Evolutionary conservation across 2,113 vertebrate species (phyloP).

Genomic region (Microcebus griseorufus): DNA sequence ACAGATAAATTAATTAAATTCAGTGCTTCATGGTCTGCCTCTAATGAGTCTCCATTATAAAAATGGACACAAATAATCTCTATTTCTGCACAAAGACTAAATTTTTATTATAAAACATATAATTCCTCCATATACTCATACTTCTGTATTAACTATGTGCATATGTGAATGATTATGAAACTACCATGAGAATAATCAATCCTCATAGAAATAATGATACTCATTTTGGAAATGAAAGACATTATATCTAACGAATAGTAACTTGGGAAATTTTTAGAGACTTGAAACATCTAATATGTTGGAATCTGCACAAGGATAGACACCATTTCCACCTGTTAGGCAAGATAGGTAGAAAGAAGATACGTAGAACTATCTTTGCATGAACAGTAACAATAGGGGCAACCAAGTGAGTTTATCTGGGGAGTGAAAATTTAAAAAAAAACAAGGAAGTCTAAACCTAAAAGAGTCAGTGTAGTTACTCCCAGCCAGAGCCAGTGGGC

Average conservation of each 20-base stretch:
- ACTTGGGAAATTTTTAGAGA: not conserved
- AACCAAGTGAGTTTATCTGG: not conserved
- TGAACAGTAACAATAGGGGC: not conserved
- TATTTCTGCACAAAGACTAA: not conserved
- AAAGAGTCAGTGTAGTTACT: not conserved
- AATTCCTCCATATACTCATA: not conserved
- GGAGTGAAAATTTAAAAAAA: not conserved
- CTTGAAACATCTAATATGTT: not conserved
- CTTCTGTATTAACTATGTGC: not conserved
- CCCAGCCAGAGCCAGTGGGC: not conserved
- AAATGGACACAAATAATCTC: not conserved
- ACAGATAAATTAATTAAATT: not conserved
- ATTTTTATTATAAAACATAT: constrained; percentile 2
- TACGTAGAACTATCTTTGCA: not conserved
- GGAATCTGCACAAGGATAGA: not conserved
- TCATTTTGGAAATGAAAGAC: not conserved
- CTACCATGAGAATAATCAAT: not conserved
- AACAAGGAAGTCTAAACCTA: not conserved
- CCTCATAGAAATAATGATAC: not conserved
- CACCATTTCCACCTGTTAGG: not conserved
- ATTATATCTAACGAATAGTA: not conserved
- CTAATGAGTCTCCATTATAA: not conserved
- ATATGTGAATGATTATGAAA: not conserved
- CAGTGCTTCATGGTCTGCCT: not conserved
- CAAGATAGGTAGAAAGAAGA: not conserved